Percentiles rank a stretch among this genome's conserved stretches.
These are phyloP conservation scores for Edolisoma coerulescens DNA, from an alignment of 2,113 vertebrate genomes.

Conservation along the genomic window DNA sequence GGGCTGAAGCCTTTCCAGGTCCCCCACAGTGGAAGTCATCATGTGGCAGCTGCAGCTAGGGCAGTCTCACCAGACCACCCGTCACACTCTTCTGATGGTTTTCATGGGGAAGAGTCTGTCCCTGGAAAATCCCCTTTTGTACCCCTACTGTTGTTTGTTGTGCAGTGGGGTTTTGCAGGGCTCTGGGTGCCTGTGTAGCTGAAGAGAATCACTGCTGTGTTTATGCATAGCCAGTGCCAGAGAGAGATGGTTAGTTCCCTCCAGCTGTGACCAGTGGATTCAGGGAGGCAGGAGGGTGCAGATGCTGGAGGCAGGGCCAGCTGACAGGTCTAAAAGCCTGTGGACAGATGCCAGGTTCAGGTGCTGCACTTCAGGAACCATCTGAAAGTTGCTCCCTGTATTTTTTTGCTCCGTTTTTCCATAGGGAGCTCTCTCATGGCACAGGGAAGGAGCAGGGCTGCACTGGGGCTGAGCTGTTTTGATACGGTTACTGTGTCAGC, in stretches of 20 bases:
- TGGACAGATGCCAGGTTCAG: neutral
- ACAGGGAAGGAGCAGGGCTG: neutral
- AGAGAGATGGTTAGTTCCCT: neutral
- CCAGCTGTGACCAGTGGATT: neutral
- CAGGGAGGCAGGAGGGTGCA: neutral
- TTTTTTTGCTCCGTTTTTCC: neutral
- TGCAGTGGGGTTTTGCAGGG: neutral
- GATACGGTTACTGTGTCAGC: neutral
- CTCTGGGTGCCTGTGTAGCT: neutral
- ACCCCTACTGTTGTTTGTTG: neutral
- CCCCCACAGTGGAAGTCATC: neutral
- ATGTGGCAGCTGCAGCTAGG: neutral
- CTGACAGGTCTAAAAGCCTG: neutral
- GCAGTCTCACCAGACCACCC: neutral
- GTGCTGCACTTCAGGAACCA: neutral
- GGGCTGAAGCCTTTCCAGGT: neutral
- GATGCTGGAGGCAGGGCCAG: neutral
- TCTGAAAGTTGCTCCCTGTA: neutral
- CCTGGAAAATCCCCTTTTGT: neutral
- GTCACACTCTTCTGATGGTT: neutral
- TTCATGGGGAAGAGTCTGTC: neutral
- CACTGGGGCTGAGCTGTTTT: neutral
- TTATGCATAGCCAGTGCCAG: neutral
- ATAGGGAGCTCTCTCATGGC: rapidly evolving
- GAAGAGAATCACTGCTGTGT: neutral